Conservation (phyloP, 2,888 invertebrate genomes). For the Malachius bipustulatus region DNA sequence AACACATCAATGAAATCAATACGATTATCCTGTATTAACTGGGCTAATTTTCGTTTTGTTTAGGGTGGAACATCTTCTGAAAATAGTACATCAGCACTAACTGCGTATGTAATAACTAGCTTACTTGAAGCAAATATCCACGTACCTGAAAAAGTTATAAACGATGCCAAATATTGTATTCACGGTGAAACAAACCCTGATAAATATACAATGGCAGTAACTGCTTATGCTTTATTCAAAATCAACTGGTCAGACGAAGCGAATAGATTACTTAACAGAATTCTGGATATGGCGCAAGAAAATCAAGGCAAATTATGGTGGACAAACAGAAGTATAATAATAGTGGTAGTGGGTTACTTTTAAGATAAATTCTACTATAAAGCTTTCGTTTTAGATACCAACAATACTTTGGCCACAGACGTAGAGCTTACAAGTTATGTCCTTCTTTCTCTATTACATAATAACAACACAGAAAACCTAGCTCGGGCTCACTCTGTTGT, state of each 20-base stretch:
- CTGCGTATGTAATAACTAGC: slow-evolving; percentile 57
- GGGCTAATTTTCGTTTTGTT: slow-evolving; percentile 3
- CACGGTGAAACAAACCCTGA: slow-evolving; percentile 34
- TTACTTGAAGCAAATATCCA: slow-evolving; percentile 47
- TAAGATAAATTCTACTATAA: not conserved
- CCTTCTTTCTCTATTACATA: slow-evolving; percentile 43
- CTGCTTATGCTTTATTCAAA: slow-evolving; percentile 42
- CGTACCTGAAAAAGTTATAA: slow-evolving; percentile 39
- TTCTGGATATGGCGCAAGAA: slow-evolving; percentile 36
- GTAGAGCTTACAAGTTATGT: slow-evolving; percentile 60
- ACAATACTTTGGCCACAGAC: slow-evolving; percentile 39
- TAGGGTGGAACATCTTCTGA: slow-evolving; percentile 46
- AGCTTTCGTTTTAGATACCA: slow-evolving; percentile 8
- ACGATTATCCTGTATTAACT: too few species aligned
- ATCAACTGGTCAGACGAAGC: slow-evolving; percentile 38
- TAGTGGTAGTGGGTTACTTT: too few species aligned
- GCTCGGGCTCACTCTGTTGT: slow-evolving; percentile 48
- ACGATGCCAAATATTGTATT: slow-evolving; percentile 49
- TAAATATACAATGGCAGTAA: slow-evolving; percentile 41
- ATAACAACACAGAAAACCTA: slow-evolving; percentile 41
- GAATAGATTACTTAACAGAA: slow-evolving; percentile 32
- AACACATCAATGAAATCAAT: too few species aligned
- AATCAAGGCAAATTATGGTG: slow-evolving; percentile 42
- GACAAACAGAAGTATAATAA: slow-evolving; percentile 35
- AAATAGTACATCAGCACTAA: slow-evolving; percentile 48